Percentiles rank a stretch among this genome's conserved stretches.
Evolutionary conservation across 2,797 vertebrate genomes (phyloP).

Genomic region (Phylloscopus collybita): DNA sequence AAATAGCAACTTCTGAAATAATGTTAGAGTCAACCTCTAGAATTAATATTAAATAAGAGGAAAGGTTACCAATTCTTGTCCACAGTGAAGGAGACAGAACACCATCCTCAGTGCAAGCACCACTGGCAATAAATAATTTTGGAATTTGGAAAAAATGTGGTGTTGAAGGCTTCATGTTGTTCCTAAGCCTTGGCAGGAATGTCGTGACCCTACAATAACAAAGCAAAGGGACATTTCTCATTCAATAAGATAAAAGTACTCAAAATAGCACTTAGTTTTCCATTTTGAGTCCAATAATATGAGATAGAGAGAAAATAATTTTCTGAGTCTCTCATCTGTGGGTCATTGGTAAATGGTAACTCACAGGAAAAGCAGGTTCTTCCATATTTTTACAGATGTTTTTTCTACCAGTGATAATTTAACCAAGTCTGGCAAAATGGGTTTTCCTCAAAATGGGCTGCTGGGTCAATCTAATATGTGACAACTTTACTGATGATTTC

Average conservation of each 20-base stretch:
- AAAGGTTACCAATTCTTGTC: not conserved
- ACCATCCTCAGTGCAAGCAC: not conserved
- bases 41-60: not conserved
- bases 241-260: not conserved
- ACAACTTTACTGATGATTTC: not conserved
- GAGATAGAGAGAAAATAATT: not conserved
- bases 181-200: not conserved
- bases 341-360: not conserved
- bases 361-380: not conserved
- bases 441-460: not conserved
- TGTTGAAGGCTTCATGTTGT: not conserved
- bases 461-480: not conserved
- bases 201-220: not conserved
- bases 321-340: not conserved
- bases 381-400: not conserved
- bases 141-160: not conserved
- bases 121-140: not conserved
- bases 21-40: not conserved
- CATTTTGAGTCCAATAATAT: not conserved
- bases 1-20: not conserved
- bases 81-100: not conserved
- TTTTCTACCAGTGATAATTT: not conserved
- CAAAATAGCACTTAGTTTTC: not conserved
- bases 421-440: not conserved
- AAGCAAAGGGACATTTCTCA: not conserved